Percentiles rank a stretch among this genome's conserved stretches.
These are phyloP conservation scores for Odontamblyopus rebecca DNA, from an alignment of 2,797 vertebrate genomes.

Conservation along the genomic window DNA sequence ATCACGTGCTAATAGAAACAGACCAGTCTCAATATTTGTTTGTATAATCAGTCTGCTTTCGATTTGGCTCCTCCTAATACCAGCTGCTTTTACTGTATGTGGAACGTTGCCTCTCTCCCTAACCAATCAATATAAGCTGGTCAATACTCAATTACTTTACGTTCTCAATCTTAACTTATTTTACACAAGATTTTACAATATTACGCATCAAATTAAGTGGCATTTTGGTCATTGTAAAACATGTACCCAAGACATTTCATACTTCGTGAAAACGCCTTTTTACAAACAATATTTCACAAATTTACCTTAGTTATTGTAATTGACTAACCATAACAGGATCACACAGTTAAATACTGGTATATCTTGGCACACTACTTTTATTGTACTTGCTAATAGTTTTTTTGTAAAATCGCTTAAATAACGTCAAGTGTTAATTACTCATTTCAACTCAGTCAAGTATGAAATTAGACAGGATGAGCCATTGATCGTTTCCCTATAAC, in stretches of 20 bases:
- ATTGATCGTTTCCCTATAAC: conserved; percentile 72
- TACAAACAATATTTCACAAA: neutral
- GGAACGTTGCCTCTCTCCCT: conserved; percentile 45
- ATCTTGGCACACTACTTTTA: neutral
- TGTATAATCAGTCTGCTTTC: neutral
- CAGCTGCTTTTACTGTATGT: conserved; percentile 13
- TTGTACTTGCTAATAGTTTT: conserved; percentile 14
- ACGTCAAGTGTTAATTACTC: conserved; percentile 55
- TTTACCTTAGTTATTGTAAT: neutral
- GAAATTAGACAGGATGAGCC: conserved; percentile 82
- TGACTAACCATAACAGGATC: neutral
- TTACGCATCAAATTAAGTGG: neutral
- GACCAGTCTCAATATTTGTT: neutral
- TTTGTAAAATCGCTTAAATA: conserved; percentile 60
- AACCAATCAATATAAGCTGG: conserved; percentile 32
- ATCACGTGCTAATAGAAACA: neutral
- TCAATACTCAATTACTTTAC: conserved; percentile 33
- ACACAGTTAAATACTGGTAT: neutral
- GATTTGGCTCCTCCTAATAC: neutral
- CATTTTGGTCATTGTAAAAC: neutral
- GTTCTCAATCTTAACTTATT: conserved; percentile 6
- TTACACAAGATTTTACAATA: neutral
- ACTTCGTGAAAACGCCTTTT: neutral
- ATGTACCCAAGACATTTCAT: neutral
- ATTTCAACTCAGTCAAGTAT: conserved; percentile 71